Conservation (phyloP, 2,797 vertebrate species). For the Oceanodroma leucorhoa region DNA sequence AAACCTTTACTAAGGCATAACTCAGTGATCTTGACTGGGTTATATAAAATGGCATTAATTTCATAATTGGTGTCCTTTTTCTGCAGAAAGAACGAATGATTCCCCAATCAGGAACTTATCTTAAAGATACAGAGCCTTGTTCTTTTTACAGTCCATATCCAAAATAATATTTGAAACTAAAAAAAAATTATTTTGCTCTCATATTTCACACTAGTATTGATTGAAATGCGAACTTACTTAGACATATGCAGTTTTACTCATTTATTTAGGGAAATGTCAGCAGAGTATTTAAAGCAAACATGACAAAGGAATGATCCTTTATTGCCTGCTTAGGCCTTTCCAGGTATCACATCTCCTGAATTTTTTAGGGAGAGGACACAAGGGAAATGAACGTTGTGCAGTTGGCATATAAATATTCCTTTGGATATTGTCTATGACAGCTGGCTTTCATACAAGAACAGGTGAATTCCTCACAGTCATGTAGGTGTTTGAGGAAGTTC, state of each 20-base stretch:
- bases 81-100: neutral
- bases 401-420: neutral
- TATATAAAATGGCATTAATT: conserved; percentile 22
- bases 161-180: neutral
- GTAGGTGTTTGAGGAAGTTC: neutral
- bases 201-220: neutral
- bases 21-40: neutral
- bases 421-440: neutral
- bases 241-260: neutral
- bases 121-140: neutral
- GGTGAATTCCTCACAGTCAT: neutral
- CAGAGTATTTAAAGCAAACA: neutral
- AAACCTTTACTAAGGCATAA: neutral
- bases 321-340: neutral
- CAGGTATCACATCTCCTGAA: neutral
- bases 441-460: neutral
- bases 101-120: neutral
- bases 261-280: neutral
- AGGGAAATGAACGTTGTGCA: neutral
- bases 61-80: neutral
- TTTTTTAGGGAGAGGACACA: neutral
- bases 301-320: neutral
- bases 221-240: neutral
- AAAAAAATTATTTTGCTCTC: neutral
- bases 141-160: neutral